phyloP scores from a whole-genome alignment of 2,113 vertebrate genomes.

The Cochlearius cochlearius region DNA sequence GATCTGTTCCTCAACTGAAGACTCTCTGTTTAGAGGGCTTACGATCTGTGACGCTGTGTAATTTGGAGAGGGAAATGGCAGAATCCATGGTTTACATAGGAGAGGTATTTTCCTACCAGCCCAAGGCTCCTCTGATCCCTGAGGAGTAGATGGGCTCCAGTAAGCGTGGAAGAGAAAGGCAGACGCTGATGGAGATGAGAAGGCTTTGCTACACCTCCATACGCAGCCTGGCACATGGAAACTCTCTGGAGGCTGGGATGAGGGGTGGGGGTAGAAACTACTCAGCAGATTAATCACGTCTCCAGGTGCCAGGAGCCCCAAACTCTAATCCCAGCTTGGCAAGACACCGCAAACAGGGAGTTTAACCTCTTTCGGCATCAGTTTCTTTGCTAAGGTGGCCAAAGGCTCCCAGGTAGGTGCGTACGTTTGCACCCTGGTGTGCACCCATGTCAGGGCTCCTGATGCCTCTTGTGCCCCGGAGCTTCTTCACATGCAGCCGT shows the following conservation, averaged over 20 bases:
- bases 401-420: not conserved
- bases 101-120: not conserved
- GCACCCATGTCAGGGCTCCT: fast-evolving
- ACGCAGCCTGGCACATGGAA: not conserved
- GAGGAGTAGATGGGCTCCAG: not conserved
- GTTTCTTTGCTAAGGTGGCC: not conserved
- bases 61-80: not conserved
- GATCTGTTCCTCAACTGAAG: not conserved
- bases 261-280: not conserved
- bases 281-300: fast-evolving
- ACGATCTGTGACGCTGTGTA: not conserved
- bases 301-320: not conserved
- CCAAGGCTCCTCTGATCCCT: not conserved
- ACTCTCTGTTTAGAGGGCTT: not conserved
- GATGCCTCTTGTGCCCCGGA: fast-evolving
- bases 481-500: fast-evolving
- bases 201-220: not conserved
- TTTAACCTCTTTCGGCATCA: not conserved
- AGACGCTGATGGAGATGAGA: not conserved
- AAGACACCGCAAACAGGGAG: not conserved
- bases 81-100: not conserved
- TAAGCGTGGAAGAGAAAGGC: not conserved
- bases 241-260: not conserved
- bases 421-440: fast-evolving
- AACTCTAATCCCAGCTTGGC: not conserved